Evolutionary conservation across 1,140 invertebrate genomes (phyloP), one percentile per base, ranked within the genome.

Genomic region (Saccostrea echinata): DNA sequence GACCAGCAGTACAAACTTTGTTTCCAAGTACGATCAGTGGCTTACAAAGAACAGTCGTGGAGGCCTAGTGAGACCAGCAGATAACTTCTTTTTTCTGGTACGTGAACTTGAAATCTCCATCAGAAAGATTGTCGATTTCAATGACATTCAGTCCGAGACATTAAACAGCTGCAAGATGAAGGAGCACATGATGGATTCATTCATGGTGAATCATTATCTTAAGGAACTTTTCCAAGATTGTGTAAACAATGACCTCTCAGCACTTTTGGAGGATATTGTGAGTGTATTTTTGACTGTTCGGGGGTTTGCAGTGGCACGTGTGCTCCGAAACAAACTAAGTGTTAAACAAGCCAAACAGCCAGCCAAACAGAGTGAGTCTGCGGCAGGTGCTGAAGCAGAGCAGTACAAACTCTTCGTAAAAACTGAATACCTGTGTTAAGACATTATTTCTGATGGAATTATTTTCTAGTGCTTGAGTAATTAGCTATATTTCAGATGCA

Each of bases 91-190:
- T 33, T 33, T 84, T 1, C 18, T 83, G 16, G 53, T 83, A 3
- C 52, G 86, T 16, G 86, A 87, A 3, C 18, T 87, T 11, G 86
- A 87, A 64, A 83, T 68, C 8, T 12, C 81, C 43, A 35, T 83
- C 0, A n/a, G 55, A 24, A 21, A 27, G n/a, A 64, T 43, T 51
- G 18, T 68, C 3, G 51, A 81, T 11, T 64, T n/a, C 4, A 82
- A 33, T 27, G 9, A 82, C 16, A 43, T 82, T 16, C 51, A 24
- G 68, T 71, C 68, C 30, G 30, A 35, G 33, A n/a, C 80, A 33
- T 52, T 81, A 8, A 30, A 81, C 76, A 35, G 76, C 24, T 82
- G 33, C 80, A 35, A 52, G 18, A 18, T 82, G 16, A 82, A 82
- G 52, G 52, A 53, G 52, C 18, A 27, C 33, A 33, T 82, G 33